These are phyloP conservation scores for Chromobotia macracanthus DNA, from an alignment of 2,797 vertebrate genomes.

Conservation along the genomic window DNA sequence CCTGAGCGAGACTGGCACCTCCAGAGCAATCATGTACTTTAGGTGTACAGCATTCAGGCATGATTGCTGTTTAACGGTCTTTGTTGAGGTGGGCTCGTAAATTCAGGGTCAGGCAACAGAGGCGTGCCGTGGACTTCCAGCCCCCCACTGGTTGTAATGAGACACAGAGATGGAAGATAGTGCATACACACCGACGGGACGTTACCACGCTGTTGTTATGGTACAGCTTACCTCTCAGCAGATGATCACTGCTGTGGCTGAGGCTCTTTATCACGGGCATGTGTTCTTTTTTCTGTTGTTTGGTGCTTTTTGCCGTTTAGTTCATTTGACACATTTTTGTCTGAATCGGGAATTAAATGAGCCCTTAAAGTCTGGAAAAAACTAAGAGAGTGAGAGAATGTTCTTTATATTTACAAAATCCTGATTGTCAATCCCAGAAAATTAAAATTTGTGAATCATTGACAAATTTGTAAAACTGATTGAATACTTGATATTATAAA, in stretches of 20 bases:
- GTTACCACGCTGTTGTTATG: slow-evolving; percentile 9
- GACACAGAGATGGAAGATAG: slow-evolving; percentile 42
- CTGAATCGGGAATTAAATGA: no score
- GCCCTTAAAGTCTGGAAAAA: no score
- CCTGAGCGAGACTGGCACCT: slow-evolving; percentile 3
- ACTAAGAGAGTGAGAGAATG: not conserved
- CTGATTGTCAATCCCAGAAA: no score
- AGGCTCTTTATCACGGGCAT: not conserved
- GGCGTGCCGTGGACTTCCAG: slow-evolving; percentile 34
- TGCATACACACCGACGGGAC: slow-evolving; percentile 30
- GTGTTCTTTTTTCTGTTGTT: not conserved
- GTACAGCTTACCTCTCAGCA: not conserved
- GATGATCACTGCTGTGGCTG: not conserved
- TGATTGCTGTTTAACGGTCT: slow-evolving; percentile 44
- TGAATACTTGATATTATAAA: no score
- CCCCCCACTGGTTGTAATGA: slow-evolving; percentile 43
- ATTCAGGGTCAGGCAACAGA: slow-evolving; percentile 46
- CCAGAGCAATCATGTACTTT: slow-evolving; percentile 34
- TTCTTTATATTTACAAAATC: not conserved
- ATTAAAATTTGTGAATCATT: no score
- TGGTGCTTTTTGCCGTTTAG: not conserved
- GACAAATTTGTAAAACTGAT: no score
- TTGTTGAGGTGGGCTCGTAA: slow-evolving; percentile 54
- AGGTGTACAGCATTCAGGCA: slow-evolving; percentile 41
- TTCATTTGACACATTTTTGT: not conserved